A percentile compares a stretch with the other conserved stretches of the same genome.
Evolutionary conservation across 1,140 invertebrate genomes (phyloP).

Genomic region (Cyphomyrmex costatus): DNA sequence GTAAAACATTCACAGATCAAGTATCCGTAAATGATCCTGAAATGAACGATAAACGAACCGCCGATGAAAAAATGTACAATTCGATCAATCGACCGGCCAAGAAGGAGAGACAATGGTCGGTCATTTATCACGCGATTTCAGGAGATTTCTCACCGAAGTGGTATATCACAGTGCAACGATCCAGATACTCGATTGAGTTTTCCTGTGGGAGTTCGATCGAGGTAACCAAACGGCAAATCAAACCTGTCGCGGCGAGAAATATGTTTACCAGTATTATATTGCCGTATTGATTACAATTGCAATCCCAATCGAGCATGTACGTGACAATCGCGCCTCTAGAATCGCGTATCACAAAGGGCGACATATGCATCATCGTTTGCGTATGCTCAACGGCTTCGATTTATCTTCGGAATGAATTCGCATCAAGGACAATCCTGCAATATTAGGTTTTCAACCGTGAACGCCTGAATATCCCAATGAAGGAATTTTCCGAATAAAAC

Average conservation of each 20-base stretch:
- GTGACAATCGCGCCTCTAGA: conserved; percentile 72
- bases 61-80: conserved; percentile 62
- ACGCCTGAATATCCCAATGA: not conserved
- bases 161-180: conserved; percentile 77
- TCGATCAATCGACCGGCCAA: conserved; percentile 28
- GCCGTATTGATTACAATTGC: conserved; percentile 16
- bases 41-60: conserved; percentile 71
- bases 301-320: conserved; percentile 40
- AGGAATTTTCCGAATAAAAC: conserved; percentile 35
- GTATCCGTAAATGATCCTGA: conserved; percentile 72
- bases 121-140: conserved; percentile 74
- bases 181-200: conserved; percentile 69
- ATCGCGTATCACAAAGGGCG: conserved; percentile 74
- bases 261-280: not conserved
- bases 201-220: conserved; percentile 16
- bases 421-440: conserved; percentile 27
- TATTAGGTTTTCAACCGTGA: conserved; percentile 11
- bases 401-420: conserved; percentile 28
- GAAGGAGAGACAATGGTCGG: conserved; percentile 16
- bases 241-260: not conserved
- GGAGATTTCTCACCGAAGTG: conserved; percentile 71
- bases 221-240: not conserved
- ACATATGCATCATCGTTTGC: conserved; percentile 41
- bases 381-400: conserved; percentile 30
- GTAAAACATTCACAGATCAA: conserved; percentile 70